Conservation (phyloP, 2,113 vertebrate species). For the Rissa tridactyla region DNA sequence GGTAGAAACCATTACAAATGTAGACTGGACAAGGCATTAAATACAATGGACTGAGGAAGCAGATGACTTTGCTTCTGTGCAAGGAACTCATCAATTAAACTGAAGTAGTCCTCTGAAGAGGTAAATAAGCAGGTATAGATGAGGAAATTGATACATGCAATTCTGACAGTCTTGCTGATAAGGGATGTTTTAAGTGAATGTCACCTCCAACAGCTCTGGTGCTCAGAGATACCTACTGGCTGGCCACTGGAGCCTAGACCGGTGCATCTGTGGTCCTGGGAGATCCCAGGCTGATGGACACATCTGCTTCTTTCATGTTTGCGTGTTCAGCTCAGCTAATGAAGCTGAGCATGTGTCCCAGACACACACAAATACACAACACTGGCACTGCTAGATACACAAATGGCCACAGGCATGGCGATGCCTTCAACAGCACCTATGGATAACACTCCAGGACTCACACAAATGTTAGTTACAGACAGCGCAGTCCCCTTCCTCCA, state of each 20-base stretch:
- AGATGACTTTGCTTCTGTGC: neutral
- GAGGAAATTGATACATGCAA: neutral
- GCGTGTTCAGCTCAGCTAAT: neutral
- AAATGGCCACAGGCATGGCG: neutral
- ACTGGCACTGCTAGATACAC: neutral
- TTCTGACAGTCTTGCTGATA: neutral
- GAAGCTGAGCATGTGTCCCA: too few relatives aligned
- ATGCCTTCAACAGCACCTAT: neutral
- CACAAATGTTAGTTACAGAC: neutral
- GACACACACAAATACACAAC: too few relatives aligned
- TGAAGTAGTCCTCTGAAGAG: too few relatives aligned
- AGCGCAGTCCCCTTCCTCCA: neutral
- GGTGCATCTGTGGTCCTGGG: neutral
- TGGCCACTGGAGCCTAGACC: neutral
- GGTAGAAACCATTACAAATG: neutral
- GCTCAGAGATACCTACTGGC: neutral
- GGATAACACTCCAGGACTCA: neutral
- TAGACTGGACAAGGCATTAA: neutral
- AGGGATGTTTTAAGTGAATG: neutral
- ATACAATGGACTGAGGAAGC: neutral
- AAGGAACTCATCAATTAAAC: neutral
- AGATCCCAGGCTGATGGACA: neutral
- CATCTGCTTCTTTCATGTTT: neutral
- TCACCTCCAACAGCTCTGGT: neutral
- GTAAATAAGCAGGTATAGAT: neutral